A percentile compares a stretch with the other conserved stretches of the same genome.
These are phyloP conservation scores for Drosophila helvetica DNA, from an alignment of 2,888 invertebrate species.

Conservation along the genomic window DNA sequence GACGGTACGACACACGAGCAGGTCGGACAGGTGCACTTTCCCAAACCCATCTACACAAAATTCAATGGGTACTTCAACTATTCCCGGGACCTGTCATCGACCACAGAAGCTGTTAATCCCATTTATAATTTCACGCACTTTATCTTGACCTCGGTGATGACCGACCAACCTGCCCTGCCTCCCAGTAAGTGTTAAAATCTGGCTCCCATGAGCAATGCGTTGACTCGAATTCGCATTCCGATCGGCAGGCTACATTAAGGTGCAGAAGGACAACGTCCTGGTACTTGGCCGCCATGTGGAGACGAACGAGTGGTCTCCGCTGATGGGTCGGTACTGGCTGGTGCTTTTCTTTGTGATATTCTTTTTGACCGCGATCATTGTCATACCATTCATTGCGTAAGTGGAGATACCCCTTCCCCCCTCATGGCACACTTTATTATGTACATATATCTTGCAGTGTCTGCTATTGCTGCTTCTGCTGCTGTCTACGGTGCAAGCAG, in stretches of 20 bases:
- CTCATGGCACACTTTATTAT: too few relatives aligned
- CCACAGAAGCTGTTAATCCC: slow-evolving; percentile 58
- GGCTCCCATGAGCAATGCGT: neutral
- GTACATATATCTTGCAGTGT: slow-evolving; percentile 65
- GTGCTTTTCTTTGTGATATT: slow-evolving; percentile 86
- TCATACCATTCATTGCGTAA: slow-evolving; percentile 92
- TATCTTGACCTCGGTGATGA: slow-evolving; percentile 48
- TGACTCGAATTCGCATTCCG: neutral
- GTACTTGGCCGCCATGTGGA: slow-evolving; percentile 77
- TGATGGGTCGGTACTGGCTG: slow-evolving; percentile 85
- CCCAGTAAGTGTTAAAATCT: slow-evolving; percentile 42
- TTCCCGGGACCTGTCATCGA: slow-evolving; percentile 38
- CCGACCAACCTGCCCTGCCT: slow-evolving; percentile 57
- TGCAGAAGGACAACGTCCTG: slow-evolving; percentile 67
- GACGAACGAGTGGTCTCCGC: slow-evolving; percentile 84
- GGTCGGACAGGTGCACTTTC: slow-evolving; percentile 52
- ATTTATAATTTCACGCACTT: slow-evolving; percentile 62
- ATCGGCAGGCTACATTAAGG: slow-evolving; percentile 80
- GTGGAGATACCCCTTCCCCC: slow-evolving; percentile 48
- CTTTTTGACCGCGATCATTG: slow-evolving; percentile 88
- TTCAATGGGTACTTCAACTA: slow-evolving; percentile 54
- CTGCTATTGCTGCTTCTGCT: slow-evolving; percentile 89
- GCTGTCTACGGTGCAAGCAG: slow-evolving; percentile 90
- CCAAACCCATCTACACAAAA: slow-evolving; percentile 37
- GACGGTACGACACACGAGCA: slow-evolving; percentile 61